These are phyloP conservation scores for Magallana nippona DNA, from an alignment of 2,888 invertebrate species.

Conservation along the genomic window DNA sequence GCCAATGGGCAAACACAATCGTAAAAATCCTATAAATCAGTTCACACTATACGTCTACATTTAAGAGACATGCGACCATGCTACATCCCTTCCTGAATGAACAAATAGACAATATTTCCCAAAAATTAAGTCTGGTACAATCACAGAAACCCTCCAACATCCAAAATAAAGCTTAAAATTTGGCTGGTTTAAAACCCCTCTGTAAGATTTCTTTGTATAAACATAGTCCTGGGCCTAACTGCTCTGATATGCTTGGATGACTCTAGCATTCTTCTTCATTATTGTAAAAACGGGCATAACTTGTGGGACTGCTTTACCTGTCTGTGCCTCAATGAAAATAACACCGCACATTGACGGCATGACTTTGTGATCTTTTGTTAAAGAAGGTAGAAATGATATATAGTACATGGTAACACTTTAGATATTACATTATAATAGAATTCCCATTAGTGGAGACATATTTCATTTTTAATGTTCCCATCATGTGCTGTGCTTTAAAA, in stretches of 20 bases:
- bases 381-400: conserved; percentile 43
- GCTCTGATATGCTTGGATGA: conserved; percentile 23
- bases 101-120: conserved; percentile 6
- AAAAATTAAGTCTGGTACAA: not conserved
- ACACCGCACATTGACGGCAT: conserved; percentile 25
- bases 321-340: conserved; percentile 32
- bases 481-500: conserved; percentile 22
- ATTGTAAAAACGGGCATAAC: conserved; percentile 30
- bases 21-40: conserved; percentile 30
- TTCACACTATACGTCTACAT: conserved; percentile 28
- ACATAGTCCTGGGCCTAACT: conserved; percentile 29
- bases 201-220: conserved; percentile 27
- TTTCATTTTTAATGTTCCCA: conserved; percentile 39
- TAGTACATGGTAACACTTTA: conserved; percentile 39
- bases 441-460: conserved; percentile 38
- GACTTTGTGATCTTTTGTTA: conserved; percentile 41
- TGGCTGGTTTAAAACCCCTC: conserved; percentile 12
- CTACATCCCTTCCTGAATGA: conserved; percentile 18
- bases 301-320: conserved; percentile 22
- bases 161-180: conserved; percentile 17
- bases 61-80: conserved; percentile 10
- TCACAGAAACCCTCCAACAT: conserved; percentile 14
- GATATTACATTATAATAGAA: conserved; percentile 43
- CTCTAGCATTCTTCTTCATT: conserved; percentile 33
- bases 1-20: conserved; percentile 24